Percentiles rank a stretch among this genome's conserved stretches.
These are phyloP conservation scores for Protonemura montana DNA, from an alignment of 2,888 invertebrate genomes.

Conservation along the genomic window DNA sequence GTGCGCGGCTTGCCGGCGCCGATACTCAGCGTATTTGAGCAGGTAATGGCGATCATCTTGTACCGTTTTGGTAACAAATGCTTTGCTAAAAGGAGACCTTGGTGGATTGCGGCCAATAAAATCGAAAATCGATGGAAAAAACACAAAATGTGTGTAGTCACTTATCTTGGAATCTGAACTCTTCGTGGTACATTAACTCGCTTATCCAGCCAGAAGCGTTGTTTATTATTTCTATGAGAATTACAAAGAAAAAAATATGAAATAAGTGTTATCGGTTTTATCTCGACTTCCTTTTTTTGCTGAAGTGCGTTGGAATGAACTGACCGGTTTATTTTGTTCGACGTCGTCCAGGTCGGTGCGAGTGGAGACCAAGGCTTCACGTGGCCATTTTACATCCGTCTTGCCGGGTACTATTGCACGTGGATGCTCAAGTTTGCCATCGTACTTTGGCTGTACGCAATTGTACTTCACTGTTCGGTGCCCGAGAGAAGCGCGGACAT, in stretches of 20 bases:
- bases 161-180: not conserved
- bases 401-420: conserved; percentile 38
- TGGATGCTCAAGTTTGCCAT: conserved; percentile 37
- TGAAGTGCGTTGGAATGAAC: not conserved
- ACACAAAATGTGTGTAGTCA: not conserved
- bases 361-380: conserved; percentile 28
- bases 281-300: not conserved
- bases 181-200: not conserved
- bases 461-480: not conserved
- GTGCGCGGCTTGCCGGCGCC: conserved; percentile 21
- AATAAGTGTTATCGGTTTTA: not conserved
- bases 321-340: not conserved
- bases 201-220: not conserved
- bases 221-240: not conserved
- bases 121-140: not conserved
- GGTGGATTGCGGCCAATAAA: not conserved
- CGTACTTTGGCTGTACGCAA: conserved; percentile 28
- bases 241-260: not conserved
- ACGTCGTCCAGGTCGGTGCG: not conserved
- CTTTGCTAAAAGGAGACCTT: not conserved
- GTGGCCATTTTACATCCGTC: conserved; percentile 42
- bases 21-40: conserved; percentile 25
- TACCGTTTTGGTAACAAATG: conserved; percentile 5
- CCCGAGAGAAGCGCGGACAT: conserved; percentile 4
- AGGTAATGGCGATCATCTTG: conserved; percentile 21